Evolutionary conservation across 2,797 vertebrate species (phyloP).

Genomic region (Dermochelys coriacea): DNA sequence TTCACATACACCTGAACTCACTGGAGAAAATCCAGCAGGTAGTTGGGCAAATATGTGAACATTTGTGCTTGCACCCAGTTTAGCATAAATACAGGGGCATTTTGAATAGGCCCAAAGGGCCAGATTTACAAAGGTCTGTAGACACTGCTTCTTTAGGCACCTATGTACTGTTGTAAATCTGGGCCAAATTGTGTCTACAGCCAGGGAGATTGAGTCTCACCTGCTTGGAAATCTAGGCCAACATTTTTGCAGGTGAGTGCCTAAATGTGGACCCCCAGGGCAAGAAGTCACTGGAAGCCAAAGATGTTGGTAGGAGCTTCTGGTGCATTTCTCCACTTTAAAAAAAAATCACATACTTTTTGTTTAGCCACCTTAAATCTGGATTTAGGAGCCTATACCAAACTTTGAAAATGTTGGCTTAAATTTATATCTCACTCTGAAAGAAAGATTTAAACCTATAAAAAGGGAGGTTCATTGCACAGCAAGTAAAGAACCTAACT

Average conservation of each 20-base stretch:
- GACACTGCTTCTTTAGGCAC: background rate
- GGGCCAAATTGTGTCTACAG: rapidly evolving
- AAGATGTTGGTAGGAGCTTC: background rate
- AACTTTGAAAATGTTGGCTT: background rate
- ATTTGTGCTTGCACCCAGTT: background rate
- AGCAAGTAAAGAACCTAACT: background rate
- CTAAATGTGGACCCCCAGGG: rapidly evolving
- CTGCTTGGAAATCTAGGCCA: background rate
- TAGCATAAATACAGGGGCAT: background rate
- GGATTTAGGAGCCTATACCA: background rate
- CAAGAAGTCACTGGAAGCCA: background rate
- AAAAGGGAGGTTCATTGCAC: background rate
- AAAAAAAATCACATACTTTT: rapidly evolving
- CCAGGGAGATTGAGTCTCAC: background rate
- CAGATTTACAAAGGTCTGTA: background rate
- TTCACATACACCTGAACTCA: background rate
- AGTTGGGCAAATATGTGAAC: background rate
- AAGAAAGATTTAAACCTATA: background rate
- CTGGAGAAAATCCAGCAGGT: background rate
- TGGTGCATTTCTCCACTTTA: background rate
- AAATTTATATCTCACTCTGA: background rate
- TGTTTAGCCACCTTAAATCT: background rate
- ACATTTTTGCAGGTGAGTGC: background rate
- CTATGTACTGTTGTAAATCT: background rate
- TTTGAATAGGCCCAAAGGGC: background rate